A percentile compares a stretch with the other conserved stretches of the same genome.
phyloP scores from a whole-genome alignment of 2,113 vertebrate species.

The Passer domesticus region DNA sequence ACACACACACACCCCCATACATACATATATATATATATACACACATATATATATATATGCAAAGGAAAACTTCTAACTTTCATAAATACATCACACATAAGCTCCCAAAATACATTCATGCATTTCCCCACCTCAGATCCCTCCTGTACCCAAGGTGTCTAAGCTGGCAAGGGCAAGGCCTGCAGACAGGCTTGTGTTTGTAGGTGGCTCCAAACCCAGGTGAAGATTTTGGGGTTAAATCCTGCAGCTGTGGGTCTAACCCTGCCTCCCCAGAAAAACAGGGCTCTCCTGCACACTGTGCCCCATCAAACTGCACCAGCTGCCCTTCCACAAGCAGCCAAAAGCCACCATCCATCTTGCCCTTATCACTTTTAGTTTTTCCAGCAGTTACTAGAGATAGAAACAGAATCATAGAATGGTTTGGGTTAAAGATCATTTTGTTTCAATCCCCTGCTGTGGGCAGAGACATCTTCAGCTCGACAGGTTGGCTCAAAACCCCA shows the following conservation, averaged over 20 bases:
- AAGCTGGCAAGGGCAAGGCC: not conserved
- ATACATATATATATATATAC: not conserved
- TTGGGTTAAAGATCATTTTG: not conserved
- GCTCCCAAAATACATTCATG: constrained; percentile 44
- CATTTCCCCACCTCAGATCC: not conserved
- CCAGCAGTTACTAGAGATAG: not conserved
- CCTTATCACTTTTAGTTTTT: not conserved
- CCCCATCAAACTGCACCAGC: not conserved
- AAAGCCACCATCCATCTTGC: not conserved
- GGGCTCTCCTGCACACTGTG: not conserved
- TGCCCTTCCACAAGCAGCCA: not conserved
- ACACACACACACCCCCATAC: no score
- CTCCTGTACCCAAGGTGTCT: not conserved
- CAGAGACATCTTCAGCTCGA: not conserved
- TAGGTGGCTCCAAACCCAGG: not conserved
- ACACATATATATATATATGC: not conserved
- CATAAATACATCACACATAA: constrained; percentile 36
- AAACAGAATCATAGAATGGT: not conserved
- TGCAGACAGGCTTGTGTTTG: not conserved
- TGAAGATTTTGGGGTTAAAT: not conserved
- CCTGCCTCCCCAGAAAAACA: not conserved
- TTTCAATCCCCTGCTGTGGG: not conserved
- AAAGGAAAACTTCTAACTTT: not conserved
- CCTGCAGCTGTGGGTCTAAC: not conserved
- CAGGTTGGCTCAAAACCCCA: not conserved